A percentile compares a stretch with the other conserved stretches of the same genome.
Evolutionary conservation across 2,888 invertebrate species (phyloP).

Genomic region (Glaucopsyche alexis): DNA sequence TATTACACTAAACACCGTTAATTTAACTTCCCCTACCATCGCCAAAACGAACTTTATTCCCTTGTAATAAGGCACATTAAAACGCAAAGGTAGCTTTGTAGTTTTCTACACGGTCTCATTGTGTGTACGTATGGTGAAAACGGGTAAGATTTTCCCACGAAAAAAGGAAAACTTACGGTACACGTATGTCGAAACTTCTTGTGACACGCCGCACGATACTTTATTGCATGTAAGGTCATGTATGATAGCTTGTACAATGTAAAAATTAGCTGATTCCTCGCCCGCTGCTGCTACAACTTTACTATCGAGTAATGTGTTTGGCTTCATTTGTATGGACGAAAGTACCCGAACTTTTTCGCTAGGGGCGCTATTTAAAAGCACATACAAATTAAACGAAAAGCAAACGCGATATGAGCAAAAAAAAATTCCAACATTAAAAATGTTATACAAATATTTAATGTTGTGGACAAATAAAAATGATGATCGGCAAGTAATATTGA

Average conservation of each 20-base stretch:
- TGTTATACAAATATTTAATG: too few relatives aligned
- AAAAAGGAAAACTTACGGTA: conserved; percentile 71
- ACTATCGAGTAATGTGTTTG: too few relatives aligned
- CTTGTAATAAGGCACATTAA: conserved; percentile 39
- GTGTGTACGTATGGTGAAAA: conserved; percentile 65
- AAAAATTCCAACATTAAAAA: too few relatives aligned
- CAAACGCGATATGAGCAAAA: too few relatives aligned
- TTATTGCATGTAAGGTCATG: conserved; percentile 41
- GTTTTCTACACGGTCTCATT: conserved; percentile 53
- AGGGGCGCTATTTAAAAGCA: too few relatives aligned
- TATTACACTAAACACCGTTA: conserved; percentile 56
- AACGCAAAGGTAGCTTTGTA: conserved; percentile 41
- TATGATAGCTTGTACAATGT: conserved; percentile 27
- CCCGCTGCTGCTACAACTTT: too few relatives aligned
- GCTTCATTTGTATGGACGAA: too few relatives aligned
- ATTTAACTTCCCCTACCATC: conserved; percentile 39
- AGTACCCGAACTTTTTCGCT: too few relatives aligned
- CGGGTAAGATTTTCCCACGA: conserved; percentile 68
- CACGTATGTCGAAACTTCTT: conserved; percentile 62
- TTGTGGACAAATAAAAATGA: too few relatives aligned
- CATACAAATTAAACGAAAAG: too few relatives aligned
- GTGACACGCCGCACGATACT: conserved; percentile 47
- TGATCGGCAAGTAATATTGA: too few relatives aligned
- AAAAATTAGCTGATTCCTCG: background rate
- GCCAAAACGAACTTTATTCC: conserved; percentile 37